These are phyloP conservation scores for Drosophila limbata DNA, from an alignment of 2,888 invertebrate species.

Conservation along the genomic window DNA sequence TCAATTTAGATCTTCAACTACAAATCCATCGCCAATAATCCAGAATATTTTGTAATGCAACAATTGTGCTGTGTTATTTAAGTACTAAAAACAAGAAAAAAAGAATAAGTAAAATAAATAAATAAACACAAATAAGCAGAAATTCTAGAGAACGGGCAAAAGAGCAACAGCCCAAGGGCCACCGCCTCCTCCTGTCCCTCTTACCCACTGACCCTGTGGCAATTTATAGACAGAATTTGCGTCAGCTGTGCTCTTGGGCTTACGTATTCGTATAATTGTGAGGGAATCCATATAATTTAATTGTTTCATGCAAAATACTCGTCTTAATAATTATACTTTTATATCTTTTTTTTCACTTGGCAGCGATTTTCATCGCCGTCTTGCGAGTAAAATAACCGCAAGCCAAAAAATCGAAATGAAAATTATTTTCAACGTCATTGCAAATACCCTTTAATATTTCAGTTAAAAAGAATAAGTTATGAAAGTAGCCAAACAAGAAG, in stretches of 20 bases:
- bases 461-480: neutral
- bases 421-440: constrained; percentile 26
- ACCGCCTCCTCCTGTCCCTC: neutral
- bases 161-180: constrained; percentile 24
- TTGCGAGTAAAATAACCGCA: constrained; percentile 19
- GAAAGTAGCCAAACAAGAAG: neutral
- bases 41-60: constrained; percentile 58
- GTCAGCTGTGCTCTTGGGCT: constrained; percentile 70
- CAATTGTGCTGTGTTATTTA: constrained; percentile 60
- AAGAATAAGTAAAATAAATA: constrained; percentile 28
- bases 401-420: constrained; percentile 27
- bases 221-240: constrained; percentile 59
- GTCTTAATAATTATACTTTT: constrained; percentile 47
- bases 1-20: constrained; percentile 16
- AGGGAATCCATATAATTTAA: constrained; percentile 64
- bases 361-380: constrained; percentile 28
- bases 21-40: constrained; percentile 60
- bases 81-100: constrained; percentile 32
- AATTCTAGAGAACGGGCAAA: constrained; percentile 12
- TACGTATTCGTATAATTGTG: constrained; percentile 54
- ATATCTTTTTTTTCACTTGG: constrained; percentile 25
- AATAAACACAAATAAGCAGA: constrained; percentile 40
- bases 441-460: constrained; percentile 12
- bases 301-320: constrained; percentile 59
- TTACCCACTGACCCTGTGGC: constrained; percentile 51